Evolutionary conservation across 1,140 invertebrate genomes (phyloP).

Genomic region (Apis mellifera): DNA sequence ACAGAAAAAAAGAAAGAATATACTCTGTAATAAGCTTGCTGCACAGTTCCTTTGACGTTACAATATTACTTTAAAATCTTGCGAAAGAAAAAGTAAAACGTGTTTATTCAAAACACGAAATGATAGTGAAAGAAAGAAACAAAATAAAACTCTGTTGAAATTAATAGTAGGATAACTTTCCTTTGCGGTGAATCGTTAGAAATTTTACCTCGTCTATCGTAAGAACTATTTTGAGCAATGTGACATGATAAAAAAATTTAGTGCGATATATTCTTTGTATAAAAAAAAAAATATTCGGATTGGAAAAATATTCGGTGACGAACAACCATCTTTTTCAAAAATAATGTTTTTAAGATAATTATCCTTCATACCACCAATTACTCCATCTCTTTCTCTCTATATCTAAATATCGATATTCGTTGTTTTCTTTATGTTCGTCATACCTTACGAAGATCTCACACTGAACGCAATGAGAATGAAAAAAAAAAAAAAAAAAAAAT

Average conservation of each 20-base stretch:
- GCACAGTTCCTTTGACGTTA: constrained; percentile 55
- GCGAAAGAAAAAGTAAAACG: neutral
- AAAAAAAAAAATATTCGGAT: constrained; percentile 14
- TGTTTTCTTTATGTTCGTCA: constrained; percentile 19
- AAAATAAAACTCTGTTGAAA: neutral
- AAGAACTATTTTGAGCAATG: neutral
- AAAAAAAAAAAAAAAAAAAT: neutral
- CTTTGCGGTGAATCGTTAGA: neutral
- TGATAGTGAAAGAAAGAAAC: neutral
- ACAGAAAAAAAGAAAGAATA: neutral
- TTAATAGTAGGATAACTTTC: constrained; percentile 2
- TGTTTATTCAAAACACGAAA: neutral
- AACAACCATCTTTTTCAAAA: neutral
- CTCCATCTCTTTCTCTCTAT: constrained; percentile 37
- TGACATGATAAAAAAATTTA: neutral
- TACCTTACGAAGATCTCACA: constrained; percentile 16
- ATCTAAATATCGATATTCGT: constrained; percentile 12
- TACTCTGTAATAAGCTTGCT: constrained; percentile 57
- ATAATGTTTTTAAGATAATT: neutral
- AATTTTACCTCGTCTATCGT: constrained; percentile 8
- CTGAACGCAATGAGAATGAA: neutral
- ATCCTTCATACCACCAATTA: neutral
- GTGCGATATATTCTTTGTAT: constrained; percentile 20
- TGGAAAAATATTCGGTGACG: neutral
- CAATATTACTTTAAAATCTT: constrained; percentile 61